These are phyloP conservation scores for Mylabris phalerata DNA, from an alignment of 1,140 invertebrate genomes.

Conservation along the genomic window DNA sequence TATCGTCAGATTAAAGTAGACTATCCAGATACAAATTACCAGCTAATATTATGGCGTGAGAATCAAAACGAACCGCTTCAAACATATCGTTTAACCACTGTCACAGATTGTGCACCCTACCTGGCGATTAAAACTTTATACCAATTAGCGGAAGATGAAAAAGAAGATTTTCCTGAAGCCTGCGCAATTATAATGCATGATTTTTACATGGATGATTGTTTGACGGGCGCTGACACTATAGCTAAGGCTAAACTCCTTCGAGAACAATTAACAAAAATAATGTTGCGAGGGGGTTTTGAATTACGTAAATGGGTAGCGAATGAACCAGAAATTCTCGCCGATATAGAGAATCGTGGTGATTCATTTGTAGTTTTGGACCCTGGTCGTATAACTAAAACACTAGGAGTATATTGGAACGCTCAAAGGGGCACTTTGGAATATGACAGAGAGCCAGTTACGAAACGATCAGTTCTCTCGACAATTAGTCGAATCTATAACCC, in stretches of 20 bases:
- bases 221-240: slow-evolving; percentile 36
- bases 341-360: neutral
- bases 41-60: slow-evolving; percentile 43
- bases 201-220: slow-evolving; percentile 46
- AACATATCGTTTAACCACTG: slow-evolving; percentile 35
- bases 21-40: slow-evolving; percentile 33
- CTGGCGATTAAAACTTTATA: slow-evolving; percentile 35
- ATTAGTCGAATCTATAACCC: too few species aligned
- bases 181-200: slow-evolving; percentile 32
- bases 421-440: too few species aligned
- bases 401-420: too few species aligned
- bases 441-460: too few species aligned
- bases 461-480: too few species aligned
- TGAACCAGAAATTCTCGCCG: slow-evolving; percentile 1
- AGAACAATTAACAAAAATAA: slow-evolving; percentile 11
- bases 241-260: slow-evolving; percentile 2
- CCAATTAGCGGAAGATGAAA: slow-evolving; percentile 13
- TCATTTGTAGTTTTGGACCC: slow-evolving; percentile 18
- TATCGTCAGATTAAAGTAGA: slow-evolving; percentile 40
- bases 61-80: slow-evolving; percentile 23
- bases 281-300: slow-evolving; percentile 22
- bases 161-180: too few species aligned
- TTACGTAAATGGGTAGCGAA: slow-evolving; percentile 30
- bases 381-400: too few species aligned
- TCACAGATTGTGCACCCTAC: slow-evolving; percentile 39